These are phyloP conservation scores for Tetramorium parvispinum DNA, from an alignment of 1,140 invertebrate species.

Conservation along the genomic window DNA sequence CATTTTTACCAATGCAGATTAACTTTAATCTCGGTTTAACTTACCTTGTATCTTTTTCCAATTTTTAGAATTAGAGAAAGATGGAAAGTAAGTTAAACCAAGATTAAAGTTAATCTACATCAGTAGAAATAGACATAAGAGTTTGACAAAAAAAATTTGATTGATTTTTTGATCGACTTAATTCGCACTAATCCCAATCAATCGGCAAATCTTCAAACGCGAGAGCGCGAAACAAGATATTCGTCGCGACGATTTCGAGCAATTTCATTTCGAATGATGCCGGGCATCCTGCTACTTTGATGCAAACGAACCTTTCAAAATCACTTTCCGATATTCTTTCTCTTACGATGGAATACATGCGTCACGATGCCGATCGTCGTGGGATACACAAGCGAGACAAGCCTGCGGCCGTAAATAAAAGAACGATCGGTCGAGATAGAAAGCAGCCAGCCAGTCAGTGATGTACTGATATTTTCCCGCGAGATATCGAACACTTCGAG, in stretches of 20 bases:
- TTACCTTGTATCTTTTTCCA: no score
- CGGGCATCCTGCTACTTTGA: conserved; percentile 14
- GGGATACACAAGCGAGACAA: conserved; percentile 37
- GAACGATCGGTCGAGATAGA: conserved; percentile 61
- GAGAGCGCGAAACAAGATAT: conserved; percentile 14
- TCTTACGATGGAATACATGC: conserved; percentile 17
- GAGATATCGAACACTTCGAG: conserved; percentile 41
- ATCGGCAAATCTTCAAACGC: not conserved
- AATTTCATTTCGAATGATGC: not conserved
- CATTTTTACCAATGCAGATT: no score
- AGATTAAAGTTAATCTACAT: no score
- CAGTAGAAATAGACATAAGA: no score
- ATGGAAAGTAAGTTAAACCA: no score
- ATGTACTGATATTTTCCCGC: conserved; percentile 36
- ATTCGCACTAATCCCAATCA: not conserved
- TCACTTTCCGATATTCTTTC: conserved; percentile 56
- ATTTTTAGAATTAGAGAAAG: no score
- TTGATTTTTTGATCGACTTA: not conserved
- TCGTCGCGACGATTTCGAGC: conserved; percentile 9
- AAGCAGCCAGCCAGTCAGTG: not conserved
- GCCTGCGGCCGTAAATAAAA: conserved; percentile 65
- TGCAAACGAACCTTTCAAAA: conserved; percentile 57
- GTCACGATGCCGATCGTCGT: conserved; percentile 49
- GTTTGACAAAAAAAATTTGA: not conserved
- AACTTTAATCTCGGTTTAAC: no score